Conservation (phyloP, 2,797 vertebrate genomes). For the Jordanella pulchra region DNA sequence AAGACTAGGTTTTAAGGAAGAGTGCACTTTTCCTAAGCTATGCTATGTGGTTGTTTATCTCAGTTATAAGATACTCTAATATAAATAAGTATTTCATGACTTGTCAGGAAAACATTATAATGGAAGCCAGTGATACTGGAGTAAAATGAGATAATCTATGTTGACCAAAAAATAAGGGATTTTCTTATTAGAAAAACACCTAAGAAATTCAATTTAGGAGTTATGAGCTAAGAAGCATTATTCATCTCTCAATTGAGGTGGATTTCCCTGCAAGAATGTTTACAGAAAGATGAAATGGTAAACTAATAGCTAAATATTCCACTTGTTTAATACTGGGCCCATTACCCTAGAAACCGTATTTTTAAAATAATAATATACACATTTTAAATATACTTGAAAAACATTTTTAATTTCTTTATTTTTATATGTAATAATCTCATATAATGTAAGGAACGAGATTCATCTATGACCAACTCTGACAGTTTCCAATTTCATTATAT, state of each 20-base stretch:
- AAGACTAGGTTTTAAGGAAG: no score
- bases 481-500: not conserved
- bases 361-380: not conserved
- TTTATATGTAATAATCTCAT: no score
- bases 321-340: no score
- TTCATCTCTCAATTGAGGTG: not conserved
- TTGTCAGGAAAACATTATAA: not conserved
- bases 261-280: no score
- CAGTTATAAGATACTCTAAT: no score
- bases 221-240: not conserved
- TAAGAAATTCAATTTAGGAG: not conserved
- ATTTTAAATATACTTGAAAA: not conserved
- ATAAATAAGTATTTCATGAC: not conserved
- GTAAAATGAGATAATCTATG: not conserved
- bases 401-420: no score
- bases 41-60: no score
- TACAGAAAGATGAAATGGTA: no score
- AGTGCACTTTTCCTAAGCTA: no score
- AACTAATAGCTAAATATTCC: no score
- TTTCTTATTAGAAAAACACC: not conserved
- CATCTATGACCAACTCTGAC: not conserved
- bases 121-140: not conserved
- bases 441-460: not conserved
- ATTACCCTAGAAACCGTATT: no score
- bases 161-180: not conserved